Base-by-base conservation (phyloP, 2,888 invertebrate genomes). In the Subacronicta megacephala region DNA sequence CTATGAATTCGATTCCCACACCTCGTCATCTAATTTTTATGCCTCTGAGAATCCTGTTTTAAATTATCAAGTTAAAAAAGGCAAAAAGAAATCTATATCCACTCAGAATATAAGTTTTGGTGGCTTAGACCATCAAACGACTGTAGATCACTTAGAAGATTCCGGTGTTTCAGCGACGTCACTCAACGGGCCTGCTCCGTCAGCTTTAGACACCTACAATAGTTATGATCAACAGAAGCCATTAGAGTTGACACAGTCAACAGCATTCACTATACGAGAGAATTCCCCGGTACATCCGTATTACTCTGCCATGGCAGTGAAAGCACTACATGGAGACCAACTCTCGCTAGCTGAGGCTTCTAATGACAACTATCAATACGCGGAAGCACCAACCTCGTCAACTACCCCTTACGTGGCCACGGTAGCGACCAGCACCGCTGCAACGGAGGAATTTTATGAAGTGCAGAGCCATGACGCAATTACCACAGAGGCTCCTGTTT, bases 91-190 rank as follows among this genome's bases (percentile, higher is more conserved):
- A 67, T 92, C 94, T 0, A 80, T 92, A 62, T 94, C 94, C 1
- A 90, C 89, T 0, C 94, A 94, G 75, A 93, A 92, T 59, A 88
- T 94, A 37, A 90, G 83, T 53, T 93, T 94, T 73, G 92, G 91
- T 10, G 88, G 89, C 17, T 84, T 89, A 69, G 90, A 90, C 46
- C 89, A 88, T 58, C 82, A 89, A 55, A 89, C 89, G 12, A 85
- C 85, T 6, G 83, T 91, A 7, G 90, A 93, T 66, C 92, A 93
- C 69, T 73, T 91, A 46, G 84, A 82, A 23, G 88, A 89, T 50
- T 78, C 80, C 13, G 84, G 70, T 29, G 63, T 78, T 40, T 75
- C 82, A 55, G 67, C 77, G 52, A 62, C 82, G 61, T 70, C 79
- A 16, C 60, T 79, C 2, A 83, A 82, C 35, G 84, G 82, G 20